Conservation (phyloP, 2,797 vertebrate genomes). For the Loriculus beryllinus region DNA sequence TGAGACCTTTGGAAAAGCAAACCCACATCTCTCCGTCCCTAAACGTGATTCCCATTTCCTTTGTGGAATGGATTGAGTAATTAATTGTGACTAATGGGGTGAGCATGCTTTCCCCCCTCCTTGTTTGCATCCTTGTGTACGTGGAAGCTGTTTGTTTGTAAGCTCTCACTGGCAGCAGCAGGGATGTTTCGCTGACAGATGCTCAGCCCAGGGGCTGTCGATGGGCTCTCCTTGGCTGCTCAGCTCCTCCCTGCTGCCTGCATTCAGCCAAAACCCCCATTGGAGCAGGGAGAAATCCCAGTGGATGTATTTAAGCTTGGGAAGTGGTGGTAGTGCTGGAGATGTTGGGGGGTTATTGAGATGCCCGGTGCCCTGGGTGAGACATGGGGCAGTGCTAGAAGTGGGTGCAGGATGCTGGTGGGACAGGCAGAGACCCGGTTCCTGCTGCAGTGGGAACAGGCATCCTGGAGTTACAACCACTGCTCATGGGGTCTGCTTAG, state of each 20-base stretch:
- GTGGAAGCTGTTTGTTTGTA: not conserved
- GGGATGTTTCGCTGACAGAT: not conserved
- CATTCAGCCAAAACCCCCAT: not conserved
- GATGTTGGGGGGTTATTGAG: not conserved
- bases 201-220: not conserved
- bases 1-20: not conserved
- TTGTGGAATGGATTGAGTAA: not conserved
- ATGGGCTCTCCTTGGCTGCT: not conserved
- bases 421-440: rapidly evolving
- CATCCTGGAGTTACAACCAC: not conserved
- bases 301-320: not conserved
- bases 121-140: not conserved
- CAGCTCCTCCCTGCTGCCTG: not conserved
- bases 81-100: not conserved
- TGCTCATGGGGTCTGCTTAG: not conserved
- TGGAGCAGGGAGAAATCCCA: not conserved
- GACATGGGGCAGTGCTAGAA: not conserved
- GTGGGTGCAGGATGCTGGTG: not conserved
- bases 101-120: not conserved
- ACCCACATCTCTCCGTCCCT: rapidly evolving
- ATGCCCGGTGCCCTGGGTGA: not conserved
- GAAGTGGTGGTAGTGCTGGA: not conserved
- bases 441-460: not conserved
- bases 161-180: not conserved
- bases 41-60: not conserved